Percentiles rank a stretch among this genome's conserved stretches.
Conservation (phyloP, 2,113 vertebrate species). For the Microcebus lehilahytsara region DNA sequence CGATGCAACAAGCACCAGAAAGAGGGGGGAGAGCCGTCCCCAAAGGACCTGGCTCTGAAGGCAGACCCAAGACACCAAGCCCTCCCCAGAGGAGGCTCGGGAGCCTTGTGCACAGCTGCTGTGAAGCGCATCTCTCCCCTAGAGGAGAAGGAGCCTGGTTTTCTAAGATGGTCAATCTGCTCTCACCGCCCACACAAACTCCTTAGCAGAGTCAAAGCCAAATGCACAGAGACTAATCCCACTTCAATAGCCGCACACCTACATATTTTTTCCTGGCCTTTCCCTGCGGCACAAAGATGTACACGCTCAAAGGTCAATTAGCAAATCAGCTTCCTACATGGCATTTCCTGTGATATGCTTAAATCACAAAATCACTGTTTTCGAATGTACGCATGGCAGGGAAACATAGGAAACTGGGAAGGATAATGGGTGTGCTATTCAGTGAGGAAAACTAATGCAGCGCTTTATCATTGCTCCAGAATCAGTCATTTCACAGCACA, state of each 20-base stretch:
- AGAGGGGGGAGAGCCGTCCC: background rate
- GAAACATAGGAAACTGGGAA: slow-evolving; percentile 7
- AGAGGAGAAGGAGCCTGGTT: background rate
- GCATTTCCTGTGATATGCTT: slow-evolving; percentile 20
- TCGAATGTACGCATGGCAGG: background rate
- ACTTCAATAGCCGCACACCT: background rate
- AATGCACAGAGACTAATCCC: background rate
- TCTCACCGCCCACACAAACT: slow-evolving; percentile 44
- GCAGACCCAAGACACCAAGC: background rate
- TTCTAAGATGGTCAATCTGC: slow-evolving; percentile 44
- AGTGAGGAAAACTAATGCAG: slow-evolving; percentile 68
- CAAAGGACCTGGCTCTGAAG: background rate
- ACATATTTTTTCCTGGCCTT: background rate
- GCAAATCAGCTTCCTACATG: slow-evolving; percentile 4
- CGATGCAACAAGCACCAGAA: background rate
- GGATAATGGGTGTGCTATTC: slow-evolving; percentile 59
- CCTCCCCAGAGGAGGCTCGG: background rate
- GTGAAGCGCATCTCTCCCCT: background rate
- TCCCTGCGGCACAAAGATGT: slow-evolving; percentile 39
- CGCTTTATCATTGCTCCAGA: slow-evolving; percentile 78
- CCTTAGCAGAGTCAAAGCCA: background rate
- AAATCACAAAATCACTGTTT: slow-evolving; percentile 66
- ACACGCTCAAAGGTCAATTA: slow-evolving; percentile 12
- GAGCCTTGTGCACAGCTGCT: background rate
- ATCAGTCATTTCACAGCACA: slow-evolving; percentile 81